phyloP scores from a whole-genome alignment of 2,113 vertebrate species.

The Callopanchax toddi region DNA sequence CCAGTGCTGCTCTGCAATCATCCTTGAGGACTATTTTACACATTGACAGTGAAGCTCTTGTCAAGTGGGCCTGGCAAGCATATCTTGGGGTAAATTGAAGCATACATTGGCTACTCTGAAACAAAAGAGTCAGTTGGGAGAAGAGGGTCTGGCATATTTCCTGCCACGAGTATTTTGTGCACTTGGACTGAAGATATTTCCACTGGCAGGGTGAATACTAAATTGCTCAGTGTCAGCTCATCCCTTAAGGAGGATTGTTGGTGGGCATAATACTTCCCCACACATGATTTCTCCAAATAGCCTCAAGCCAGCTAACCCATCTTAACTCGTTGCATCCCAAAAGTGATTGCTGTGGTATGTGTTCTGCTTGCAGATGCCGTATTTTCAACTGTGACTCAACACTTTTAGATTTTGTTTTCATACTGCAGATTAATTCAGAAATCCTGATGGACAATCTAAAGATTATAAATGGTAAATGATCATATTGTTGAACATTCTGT shows the following conservation, averaged over 20 bases:
- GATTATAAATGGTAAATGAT: slow-evolving; percentile 9
- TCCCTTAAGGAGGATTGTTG: slow-evolving; percentile 74
- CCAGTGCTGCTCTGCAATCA: slow-evolving; percentile 61
- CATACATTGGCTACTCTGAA: slow-evolving; percentile 64
- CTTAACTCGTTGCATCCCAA: slow-evolving; percentile 48
- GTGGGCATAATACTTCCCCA: slow-evolving; percentile 65
- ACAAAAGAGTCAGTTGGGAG: slow-evolving; percentile 70
- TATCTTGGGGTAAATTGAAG: slow-evolving; percentile 64
- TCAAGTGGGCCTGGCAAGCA: slow-evolving; percentile 62
- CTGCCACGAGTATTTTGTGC: slow-evolving; percentile 67
- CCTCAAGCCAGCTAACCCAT: slow-evolving; percentile 56
- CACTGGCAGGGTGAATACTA: slow-evolving; percentile 67
- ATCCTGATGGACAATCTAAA: slow-evolving; percentile 52
- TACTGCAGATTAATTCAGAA: slow-evolving; percentile 62
- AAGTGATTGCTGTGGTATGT: slow-evolving; percentile 33
- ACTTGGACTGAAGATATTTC: slow-evolving; percentile 70
- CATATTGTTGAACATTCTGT: slow-evolving; percentile 6
- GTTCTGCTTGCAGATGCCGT: slow-evolving; percentile 47
- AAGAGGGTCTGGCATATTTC: slow-evolving; percentile 54
- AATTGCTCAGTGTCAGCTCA: slow-evolving; percentile 77
- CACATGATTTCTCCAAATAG: slow-evolving; percentile 65
- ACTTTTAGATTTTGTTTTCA: slow-evolving; percentile 44
- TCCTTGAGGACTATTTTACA: slow-evolving; percentile 62
- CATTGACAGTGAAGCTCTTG: slow-evolving; percentile 55
- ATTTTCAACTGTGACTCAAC: slow-evolving; percentile 50